Evolutionary conservation across 2,888 invertebrate species (phyloP).

Genomic region (Strigamia crassipes): DNA sequence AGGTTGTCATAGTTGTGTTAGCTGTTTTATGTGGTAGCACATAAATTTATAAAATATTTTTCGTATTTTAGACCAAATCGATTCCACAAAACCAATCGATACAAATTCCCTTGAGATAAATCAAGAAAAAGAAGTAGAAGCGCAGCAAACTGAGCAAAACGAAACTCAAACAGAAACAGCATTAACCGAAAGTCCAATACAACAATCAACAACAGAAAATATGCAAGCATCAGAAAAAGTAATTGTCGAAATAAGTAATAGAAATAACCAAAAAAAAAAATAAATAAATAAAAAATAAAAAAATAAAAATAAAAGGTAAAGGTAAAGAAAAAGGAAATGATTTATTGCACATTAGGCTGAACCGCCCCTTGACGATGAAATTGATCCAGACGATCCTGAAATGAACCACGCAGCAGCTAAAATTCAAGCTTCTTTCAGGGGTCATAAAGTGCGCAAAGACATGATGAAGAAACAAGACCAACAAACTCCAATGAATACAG

Average conservation of each 20-base stretch:
- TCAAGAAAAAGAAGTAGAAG: not conserved
- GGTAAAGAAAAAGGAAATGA: not conserved
- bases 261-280: no score
- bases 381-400: slow-evolving; percentile 83
- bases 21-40: not conserved
- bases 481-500: slow-evolving; percentile 11
- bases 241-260: not conserved
- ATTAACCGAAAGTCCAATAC: not conserved
- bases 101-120: not conserved
- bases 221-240: slow-evolving; percentile 19
- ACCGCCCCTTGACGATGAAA: slow-evolving; percentile 58
- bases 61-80: not conserved
- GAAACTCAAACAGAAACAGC: not conserved
- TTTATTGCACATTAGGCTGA: not conserved
- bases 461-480: slow-evolving; percentile 63
- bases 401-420: slow-evolving; percentile 87
- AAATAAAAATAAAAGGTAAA: not conserved
- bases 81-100: not conserved
- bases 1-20: no score
- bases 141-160: not conserved
- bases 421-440: slow-evolving; percentile 90
- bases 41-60: not conserved
- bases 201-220: slow-evolving; percentile 4
- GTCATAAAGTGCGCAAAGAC: slow-evolving; percentile 87
- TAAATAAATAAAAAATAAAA: not conserved